Percentiles rank a stretch among this genome's conserved stretches.
Evolutionary conservation across 1,140 invertebrate genomes (phyloP).

Genomic region (Paramacrobiotus metropolitanus): DNA sequence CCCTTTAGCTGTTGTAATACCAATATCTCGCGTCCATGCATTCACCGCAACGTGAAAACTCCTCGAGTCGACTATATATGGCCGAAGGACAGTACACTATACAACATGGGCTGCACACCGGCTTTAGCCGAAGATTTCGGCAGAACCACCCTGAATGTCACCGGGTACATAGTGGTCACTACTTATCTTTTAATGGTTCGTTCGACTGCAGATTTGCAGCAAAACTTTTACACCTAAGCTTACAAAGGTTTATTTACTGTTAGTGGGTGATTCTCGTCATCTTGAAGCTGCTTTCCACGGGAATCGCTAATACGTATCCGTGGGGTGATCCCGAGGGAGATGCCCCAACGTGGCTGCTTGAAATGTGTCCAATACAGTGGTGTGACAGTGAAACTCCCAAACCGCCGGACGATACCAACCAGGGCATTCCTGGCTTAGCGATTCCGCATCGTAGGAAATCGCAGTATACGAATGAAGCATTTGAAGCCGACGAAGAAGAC

Average conservation of each 20-base stretch:
- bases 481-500: no score
- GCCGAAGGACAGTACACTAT: neutral
- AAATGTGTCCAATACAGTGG: neutral
- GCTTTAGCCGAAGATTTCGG: neutral
- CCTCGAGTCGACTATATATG: neutral
- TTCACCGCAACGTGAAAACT: neutral
- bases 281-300: neutral
- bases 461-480: no score
- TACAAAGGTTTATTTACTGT: neutral
- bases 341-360: neutral
- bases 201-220: no score
- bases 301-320: neutral
- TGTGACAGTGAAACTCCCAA: neutral
- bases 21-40: neutral
- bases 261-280: neutral
- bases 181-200: neutral
- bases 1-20: neutral
- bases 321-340: neutral
- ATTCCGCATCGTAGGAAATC: no score
- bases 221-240: neutral
- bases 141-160: neutral
- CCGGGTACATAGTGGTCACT: neutral
- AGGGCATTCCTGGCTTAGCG: no score
- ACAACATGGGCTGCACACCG: neutral
- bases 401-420: neutral